Base-by-base conservation (phyloP, 2,113 vertebrate species). In the Anarhynchus alexandrinus region DNA sequence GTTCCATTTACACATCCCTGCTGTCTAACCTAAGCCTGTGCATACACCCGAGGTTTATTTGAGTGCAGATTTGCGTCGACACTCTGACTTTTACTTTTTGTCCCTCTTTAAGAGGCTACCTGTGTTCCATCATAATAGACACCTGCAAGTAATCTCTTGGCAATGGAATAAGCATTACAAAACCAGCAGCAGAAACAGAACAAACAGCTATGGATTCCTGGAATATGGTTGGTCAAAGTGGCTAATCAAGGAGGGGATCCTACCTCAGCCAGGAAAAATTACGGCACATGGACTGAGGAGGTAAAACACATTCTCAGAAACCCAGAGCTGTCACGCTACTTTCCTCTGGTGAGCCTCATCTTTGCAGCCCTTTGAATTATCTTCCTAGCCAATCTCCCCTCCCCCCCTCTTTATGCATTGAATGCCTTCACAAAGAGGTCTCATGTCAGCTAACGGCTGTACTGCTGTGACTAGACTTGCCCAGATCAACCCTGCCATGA, bases 321-420 rank as follows among this genome's bases (percentile, higher is more conserved):
- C 6, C 27, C 55, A 26, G 43, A 88, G 51, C 38, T 78, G 25
- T 70, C 38, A 12, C 45, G 9, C 23, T 58, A 1, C n/a, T 93
- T 88, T 85, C 36, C n/a, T 73, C 72, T 93, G 22, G 52, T 85
- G 79, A 96, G 67, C 82, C 61, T 95, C 77, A 69, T 94, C 86
- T 52, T 64, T 92, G 69, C 83, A 92, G 51, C 42, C n/a, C 5
- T 91, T 82, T 82, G 43, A 91, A 73, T 93, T 82, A 79, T 82
- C 73, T 74, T 81, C 30, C 15, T 64, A 76, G 65, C 62, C 49
- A 65, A 9, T 15, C 15, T 94, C 70, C 73, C 77, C 47, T 72
- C 70, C 79, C 66, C 64, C 27, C 1, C 6, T 55, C 82, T 84
- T 77, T 49, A 85, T 82, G 22, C 45, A 38, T 20, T 52, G 88